Evolutionary conservation across 2,113 vertebrate species (phyloP).

Genomic region (Trematomus loennbergii): DNA sequence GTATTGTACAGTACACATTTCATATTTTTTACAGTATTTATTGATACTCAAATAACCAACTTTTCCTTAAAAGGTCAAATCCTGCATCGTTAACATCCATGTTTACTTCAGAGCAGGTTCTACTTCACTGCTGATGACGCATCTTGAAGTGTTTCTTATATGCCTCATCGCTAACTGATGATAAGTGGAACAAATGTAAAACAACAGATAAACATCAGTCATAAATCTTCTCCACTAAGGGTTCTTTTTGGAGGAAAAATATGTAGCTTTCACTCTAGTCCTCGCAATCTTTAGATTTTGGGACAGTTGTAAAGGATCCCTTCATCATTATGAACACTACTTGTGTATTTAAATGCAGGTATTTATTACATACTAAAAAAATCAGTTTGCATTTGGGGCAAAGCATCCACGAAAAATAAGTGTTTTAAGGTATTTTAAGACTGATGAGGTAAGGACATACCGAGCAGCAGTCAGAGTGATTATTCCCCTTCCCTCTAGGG

Average conservation of each 20-base stretch:
- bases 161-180: too few relatives aligned
- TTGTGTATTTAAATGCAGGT: too few relatives aligned
- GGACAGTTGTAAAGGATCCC: too few relatives aligned
- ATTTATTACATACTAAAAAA: too few relatives aligned
- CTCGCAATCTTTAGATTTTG: too few relatives aligned
- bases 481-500: background rate
- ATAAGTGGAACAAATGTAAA: background rate
- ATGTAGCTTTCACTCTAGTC: too few relatives aligned
- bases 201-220: background rate
- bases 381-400: background rate
- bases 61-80: background rate
- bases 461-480: constrained; percentile 17
- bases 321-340: too few relatives aligned
- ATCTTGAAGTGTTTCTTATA: background rate
- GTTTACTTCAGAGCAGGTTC: background rate
- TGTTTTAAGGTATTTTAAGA: background rate
- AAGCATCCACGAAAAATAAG: background rate
- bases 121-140: background rate
- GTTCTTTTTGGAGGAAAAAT: too few relatives aligned
- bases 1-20: too few relatives aligned
- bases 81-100: background rate
- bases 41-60: too few relatives aligned
- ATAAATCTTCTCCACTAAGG: background rate
- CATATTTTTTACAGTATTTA: too few relatives aligned
- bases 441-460: background rate